A percentile compares a stretch with the other conserved stretches of the same genome.
These are phyloP conservation scores for Macroramphosus scolopax DNA, from an alignment of 2,797 vertebrate species.

Conservation along the genomic window DNA sequence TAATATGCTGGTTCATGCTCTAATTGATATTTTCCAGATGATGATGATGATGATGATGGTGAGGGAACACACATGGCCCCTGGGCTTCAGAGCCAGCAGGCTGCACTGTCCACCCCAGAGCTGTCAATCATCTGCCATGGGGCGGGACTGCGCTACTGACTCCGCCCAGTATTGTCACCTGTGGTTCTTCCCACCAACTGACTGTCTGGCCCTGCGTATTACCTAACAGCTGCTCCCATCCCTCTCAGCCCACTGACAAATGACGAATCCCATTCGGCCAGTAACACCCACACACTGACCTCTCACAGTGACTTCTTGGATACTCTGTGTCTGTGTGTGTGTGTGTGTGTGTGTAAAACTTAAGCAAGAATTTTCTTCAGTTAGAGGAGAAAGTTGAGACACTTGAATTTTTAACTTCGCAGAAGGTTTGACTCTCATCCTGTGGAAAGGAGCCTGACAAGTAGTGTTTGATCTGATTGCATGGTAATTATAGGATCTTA, in stretches of 20 bases:
- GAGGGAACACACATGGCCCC: slow-evolving; percentile 54
- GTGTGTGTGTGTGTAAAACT: not conserved
- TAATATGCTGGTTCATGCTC: slow-evolving; percentile 41
- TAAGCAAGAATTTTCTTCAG: not conserved
- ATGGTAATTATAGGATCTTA: slow-evolving; percentile 5
- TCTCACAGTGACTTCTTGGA: slow-evolving; percentile 9
- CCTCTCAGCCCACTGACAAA: too few species aligned
- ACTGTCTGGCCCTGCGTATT: slow-evolving; percentile 49
- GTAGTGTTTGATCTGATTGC: slow-evolving; percentile 6
- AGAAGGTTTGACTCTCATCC: not conserved
- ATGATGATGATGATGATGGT: slow-evolving; percentile 59
- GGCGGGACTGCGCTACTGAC: slow-evolving; percentile 60
- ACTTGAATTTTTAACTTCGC: slow-evolving; percentile 8
- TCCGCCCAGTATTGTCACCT: slow-evolving; percentile 61
- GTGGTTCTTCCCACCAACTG: slow-evolving; percentile 61
- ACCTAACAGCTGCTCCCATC: slow-evolving; percentile 19
- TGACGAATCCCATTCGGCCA: not conserved
- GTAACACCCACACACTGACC: slow-evolving; percentile 21
- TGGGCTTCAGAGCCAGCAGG: slow-evolving; percentile 67
- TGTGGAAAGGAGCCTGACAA: slow-evolving; percentile 4
- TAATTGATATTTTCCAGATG: slow-evolving; percentile 74
- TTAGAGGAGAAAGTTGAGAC: slow-evolving; percentile 2
- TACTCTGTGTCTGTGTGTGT: too few species aligned
- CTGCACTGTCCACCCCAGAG: slow-evolving; percentile 72
- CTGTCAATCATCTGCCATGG: slow-evolving; percentile 59